Evolutionary conservation across 2,113 vertebrate species (phyloP), one percentile per base, ranked within the genome.

Genomic region (Solea senegalensis): DNA sequence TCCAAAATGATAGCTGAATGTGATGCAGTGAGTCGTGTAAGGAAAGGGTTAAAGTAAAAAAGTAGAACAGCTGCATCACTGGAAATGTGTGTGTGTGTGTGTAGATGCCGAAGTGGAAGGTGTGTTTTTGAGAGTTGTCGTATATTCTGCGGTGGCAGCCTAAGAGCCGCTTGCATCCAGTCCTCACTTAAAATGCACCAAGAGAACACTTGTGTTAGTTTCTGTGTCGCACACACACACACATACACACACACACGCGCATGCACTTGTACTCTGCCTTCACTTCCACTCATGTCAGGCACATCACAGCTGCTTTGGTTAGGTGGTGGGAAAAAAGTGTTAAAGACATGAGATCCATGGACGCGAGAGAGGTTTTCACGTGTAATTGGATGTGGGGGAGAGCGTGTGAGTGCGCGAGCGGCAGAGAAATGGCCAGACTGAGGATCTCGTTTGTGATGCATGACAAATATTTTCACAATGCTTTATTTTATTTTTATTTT

Each of bases 381-480:
- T 56, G 69, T 50, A 49, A 50, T 40, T 46, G 48, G 11, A 43
- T 16, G 27, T 15, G 56, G 10, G 13, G 0, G 51, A 49, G 46
- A 54, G 15, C 5, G 73, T 52, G 43, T 13, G 16, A 55, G 45
- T 13, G 65, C 14, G 44, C 0, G 4, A 69, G 21, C 21, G 21
- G 21, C 5, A 14, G 34, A 68, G 53, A 69, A 40, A 51, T 41
- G 16, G 57, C 54, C 21, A 41, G 44, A 64, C 48, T 53, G 50
- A 70, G 48, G 11, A 51, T 8, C 53, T 46, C 51, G 69, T 79
- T 48, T 64, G 65, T 77, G 76, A 86, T 82, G 65, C 44, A 76
- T 71, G 67, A 63, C 52, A 58, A 27, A 39, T 53, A 65, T 56
- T 77, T 75, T 11, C 48, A 59, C 41, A 21, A 21, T 21, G 21